Conservation (phyloP, 2,113 vertebrate genomes). For the Fregetta grallaria region DNA sequence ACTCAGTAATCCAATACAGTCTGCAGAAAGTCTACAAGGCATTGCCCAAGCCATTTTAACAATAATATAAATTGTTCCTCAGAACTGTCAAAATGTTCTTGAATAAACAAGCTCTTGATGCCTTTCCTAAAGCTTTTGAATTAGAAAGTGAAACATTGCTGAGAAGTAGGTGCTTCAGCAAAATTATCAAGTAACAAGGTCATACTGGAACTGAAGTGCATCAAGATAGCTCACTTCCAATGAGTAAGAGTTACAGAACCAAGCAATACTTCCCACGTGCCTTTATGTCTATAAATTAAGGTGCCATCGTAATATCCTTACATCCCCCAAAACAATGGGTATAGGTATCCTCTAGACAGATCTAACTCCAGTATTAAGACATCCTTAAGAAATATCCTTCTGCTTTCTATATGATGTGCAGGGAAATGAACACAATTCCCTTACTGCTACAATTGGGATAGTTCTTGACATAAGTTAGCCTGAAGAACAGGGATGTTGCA, state of each 20-base stretch:
- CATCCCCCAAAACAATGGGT: not conserved
- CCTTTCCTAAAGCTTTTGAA: not conserved
- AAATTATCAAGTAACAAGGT: not conserved
- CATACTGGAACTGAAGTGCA: not conserved
- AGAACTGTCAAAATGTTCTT: not conserved
- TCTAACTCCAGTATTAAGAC: not conserved
- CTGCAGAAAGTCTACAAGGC: not conserved
- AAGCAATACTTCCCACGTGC: not conserved
- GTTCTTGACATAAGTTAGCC: not conserved
- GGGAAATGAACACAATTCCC: not conserved
- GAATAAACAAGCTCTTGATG: not conserved
- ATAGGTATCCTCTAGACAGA: not conserved
- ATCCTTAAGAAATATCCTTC: not conserved
- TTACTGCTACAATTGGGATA: not conserved
- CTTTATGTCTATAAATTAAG: not conserved
- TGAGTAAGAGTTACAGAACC: not conserved
- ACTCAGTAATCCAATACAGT: not conserved
- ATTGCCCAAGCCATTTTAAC: not conserved
- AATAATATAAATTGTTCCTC: not conserved
- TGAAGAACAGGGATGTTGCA: not conserved
- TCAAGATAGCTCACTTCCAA: not conserved
- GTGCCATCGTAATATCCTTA: not conserved
- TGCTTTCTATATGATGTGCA: not conserved
- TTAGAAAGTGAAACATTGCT: not conserved
- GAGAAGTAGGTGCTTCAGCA: not conserved